Evolutionary conservation across 2,888 invertebrate species (phyloP), one percentile per base, ranked within the genome.

Genomic region (Congeria kusceri): DNA sequence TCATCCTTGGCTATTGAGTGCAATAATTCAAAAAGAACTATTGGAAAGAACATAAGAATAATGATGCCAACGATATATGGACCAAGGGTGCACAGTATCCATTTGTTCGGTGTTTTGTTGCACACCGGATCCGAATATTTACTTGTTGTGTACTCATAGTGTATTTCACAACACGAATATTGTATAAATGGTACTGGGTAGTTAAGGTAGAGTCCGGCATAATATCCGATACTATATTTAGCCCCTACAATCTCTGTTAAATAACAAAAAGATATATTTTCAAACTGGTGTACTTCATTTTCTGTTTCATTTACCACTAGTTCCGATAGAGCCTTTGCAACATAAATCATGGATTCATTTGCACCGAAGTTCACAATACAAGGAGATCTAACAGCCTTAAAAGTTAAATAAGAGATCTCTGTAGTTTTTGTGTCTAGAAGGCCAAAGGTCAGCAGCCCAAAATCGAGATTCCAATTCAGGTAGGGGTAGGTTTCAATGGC

Each of bases 361-460:
- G 56, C 47, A 27, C 80, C 80, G 15, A 73, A 73, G 9, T 44
- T 62, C 4, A 80, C 32, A 7, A 13, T 7, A 56, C 77, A 80
- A 0, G 32, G 25, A 0, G 47, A 28, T 3, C 47, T 15, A 20
- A 53, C 59, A 13, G 53, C 23, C 20, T 53, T 53, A 15, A 29
- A 20, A 18, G 73, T 58, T 18, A 68, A 47, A n/a, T 53, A 25
- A 9, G 49, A 56, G n/a, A 58, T 58, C 15, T 47, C 25, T 2
- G 62, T 29, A 4, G 80, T 80, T 62, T 73, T 69, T 11, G 69
- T 66, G 28, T 80, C 77, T 15, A 80, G 47, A 9, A 80, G 63
- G 11, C 73, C 76, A 62, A 80, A 80, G 15, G 76, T 76, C 27
- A 77, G 49, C 3, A 80, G 15, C n/a, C 66, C 70, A 46, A 59